Conservation (phyloP, 1,140 invertebrate genomes). For the Lysiphlebus fabarum region DNA sequence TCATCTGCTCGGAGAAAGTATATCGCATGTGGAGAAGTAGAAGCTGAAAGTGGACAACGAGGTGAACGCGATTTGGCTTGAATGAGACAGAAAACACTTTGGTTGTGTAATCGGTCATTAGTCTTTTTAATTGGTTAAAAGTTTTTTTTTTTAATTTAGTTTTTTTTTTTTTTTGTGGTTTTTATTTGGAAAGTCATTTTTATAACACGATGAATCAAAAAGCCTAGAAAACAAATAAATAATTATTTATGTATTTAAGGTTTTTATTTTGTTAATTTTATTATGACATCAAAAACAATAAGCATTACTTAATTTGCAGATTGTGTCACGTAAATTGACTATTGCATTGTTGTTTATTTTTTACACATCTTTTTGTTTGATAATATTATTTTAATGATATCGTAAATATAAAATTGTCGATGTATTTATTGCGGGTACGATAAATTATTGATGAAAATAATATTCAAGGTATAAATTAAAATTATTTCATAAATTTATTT, state of each 20-base stretch:
- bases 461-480: neutral
- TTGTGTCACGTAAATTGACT: too few species aligned
- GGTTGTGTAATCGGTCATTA: conserved; percentile 23
- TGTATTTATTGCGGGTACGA: neutral
- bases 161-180: conserved; percentile 8
- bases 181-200: neutral
- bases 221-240: neutral
- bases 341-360: too few species aligned
- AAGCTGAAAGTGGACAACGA: conserved; percentile 27
- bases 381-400: too few species aligned
- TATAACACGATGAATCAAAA: neutral
- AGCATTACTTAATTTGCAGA: too few species aligned
- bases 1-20: conserved; percentile 32
- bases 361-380: too few species aligned
- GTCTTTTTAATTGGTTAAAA: conserved; percentile 7
- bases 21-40: conserved; percentile 13
- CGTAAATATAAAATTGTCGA: too few species aligned
- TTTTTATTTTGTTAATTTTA: too few species aligned
- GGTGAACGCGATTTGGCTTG: conserved; percentile 30
- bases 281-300: too few species aligned
- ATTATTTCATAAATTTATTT: neutral
- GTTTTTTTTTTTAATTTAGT: neutral
- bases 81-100: conserved; percentile 22
- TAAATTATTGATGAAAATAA: neutral
- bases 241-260: too few species aligned